Evolutionary conservation across 2,113 vertebrate genomes (phyloP).

Genomic region (Urocitellus parryii): DNA sequence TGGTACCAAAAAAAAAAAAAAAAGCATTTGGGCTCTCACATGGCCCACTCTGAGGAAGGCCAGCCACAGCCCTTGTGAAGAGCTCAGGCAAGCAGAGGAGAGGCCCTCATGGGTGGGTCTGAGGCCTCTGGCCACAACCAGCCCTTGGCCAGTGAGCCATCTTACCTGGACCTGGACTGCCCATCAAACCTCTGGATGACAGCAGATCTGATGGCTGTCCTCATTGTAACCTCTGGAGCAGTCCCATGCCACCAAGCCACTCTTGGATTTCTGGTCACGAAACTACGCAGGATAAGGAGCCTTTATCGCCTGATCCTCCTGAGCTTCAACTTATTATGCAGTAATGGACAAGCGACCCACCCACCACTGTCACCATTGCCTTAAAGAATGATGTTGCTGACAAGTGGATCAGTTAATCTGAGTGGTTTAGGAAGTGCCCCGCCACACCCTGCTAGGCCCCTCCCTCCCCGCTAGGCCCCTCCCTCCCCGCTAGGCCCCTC

Average conservation of each 20-base stretch:
- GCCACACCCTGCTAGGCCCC: neutral
- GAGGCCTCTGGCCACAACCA: too few relatives aligned
- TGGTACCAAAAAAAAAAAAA: too few relatives aligned
- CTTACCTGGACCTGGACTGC: neutral
- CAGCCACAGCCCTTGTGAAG: neutral
- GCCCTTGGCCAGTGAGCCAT: neutral
- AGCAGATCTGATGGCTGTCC: neutral
- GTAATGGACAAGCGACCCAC: neutral
- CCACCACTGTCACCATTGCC: neutral
- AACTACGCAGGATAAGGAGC: neutral
- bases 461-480: rapidly evolving
- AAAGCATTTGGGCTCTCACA: too few relatives aligned
- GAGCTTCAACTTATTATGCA: neutral
- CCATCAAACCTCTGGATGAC: neutral
- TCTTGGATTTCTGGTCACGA: neutral
- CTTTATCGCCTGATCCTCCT: neutral
- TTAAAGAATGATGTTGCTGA: neutral
- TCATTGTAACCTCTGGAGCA: neutral
- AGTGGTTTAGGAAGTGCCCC: neutral
- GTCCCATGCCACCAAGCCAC: neutral
- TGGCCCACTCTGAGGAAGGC: neutral
- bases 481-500: too few relatives aligned
- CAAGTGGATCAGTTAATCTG: neutral
- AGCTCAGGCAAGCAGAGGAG: neutral
- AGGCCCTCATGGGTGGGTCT: neutral